These are phyloP conservation scores for Tangara arthus DNA, from an alignment of 2,797 vertebrate genomes.

Conservation along the genomic window DNA sequence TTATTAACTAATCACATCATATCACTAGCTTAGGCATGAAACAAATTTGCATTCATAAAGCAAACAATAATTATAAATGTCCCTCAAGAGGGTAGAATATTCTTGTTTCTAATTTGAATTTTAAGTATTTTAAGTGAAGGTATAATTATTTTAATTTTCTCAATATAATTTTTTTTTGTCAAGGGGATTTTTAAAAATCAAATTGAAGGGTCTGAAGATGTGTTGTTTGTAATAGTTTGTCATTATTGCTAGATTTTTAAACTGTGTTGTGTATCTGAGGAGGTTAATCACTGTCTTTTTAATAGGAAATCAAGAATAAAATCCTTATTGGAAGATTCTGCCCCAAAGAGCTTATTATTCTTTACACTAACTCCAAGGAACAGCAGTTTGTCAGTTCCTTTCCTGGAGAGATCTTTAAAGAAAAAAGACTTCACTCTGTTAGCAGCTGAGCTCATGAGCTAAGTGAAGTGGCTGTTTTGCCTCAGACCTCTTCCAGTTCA, in stretches of 20 bases:
- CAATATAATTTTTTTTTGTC: not conserved
- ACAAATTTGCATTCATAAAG: not conserved
- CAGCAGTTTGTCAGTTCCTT: not conserved
- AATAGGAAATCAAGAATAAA: not conserved
- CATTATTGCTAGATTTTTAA: not conserved
- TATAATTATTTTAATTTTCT: not conserved
- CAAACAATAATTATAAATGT: not conserved
- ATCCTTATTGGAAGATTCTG: not conserved
- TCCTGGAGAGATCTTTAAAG: not conserved
- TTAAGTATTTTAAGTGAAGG: not conserved
- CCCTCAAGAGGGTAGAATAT: not conserved
- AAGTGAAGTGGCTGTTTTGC: constrained; percentile 19
- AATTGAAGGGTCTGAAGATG: not conserved
- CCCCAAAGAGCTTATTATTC: not conserved
- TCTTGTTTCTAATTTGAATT: not conserved
- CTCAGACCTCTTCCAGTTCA: constrained; percentile 3
- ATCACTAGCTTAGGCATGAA: not conserved
- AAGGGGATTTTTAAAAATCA: not conserved
- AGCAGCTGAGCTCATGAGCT: not conserved
- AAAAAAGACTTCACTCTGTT: constrained; percentile 1
- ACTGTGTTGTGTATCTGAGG: not conserved
- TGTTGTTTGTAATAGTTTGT: not conserved
- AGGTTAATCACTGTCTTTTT: not conserved
- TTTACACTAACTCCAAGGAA: not conserved
- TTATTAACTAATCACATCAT: not conserved